Evolutionary conservation across 2,888 invertebrate genomes (phyloP).

Genomic region (Suillia variegata): DNA sequence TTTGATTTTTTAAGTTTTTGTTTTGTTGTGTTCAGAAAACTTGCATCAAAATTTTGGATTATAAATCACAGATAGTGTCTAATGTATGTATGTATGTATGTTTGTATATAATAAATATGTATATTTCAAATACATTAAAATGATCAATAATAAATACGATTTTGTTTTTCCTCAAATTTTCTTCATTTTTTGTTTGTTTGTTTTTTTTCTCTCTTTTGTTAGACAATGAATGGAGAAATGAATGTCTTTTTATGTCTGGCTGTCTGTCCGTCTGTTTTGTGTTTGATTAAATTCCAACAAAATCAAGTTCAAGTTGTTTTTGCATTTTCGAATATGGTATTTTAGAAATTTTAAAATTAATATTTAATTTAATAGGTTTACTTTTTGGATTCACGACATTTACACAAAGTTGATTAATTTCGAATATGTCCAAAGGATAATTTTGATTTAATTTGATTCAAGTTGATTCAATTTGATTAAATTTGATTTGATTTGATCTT

Average conservation of each 20-base stretch:
- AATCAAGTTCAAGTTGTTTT: constrained; percentile 2
- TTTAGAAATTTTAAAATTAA: constrained; percentile 19
- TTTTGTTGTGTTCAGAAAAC: constrained; percentile 59
- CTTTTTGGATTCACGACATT: constrained; percentile 43
- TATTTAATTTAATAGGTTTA: constrained; percentile 18
- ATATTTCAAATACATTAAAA: constrained; percentile 50
- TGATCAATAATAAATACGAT: constrained; percentile 54
- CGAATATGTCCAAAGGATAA: constrained; percentile 37
- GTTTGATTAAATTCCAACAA: constrained; percentile 16
- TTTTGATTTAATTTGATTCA: constrained; percentile 28
- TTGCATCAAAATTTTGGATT: constrained; percentile 63
- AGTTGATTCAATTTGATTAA: too few relatives aligned
- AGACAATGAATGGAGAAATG: constrained; percentile 20
- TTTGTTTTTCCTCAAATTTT: constrained; percentile 36
- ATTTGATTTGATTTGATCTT: too few relatives aligned
- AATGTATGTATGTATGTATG: constrained; percentile 58
- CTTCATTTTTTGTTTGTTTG: constrained; percentile 17
- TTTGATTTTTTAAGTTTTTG: too few relatives aligned
- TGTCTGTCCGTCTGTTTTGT: too few relatives aligned
- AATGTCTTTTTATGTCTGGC: constrained; percentile 32
- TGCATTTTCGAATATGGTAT: constrained; percentile 26
- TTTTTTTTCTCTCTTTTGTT: constrained; percentile 18
- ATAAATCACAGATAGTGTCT: constrained; percentile 63
- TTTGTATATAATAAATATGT: too few relatives aligned
- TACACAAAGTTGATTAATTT: constrained; percentile 35